Evolutionary conservation across 2,113 vertebrate genomes (phyloP).

Genomic region (Tympanuchus pallidicinctus): DNA sequence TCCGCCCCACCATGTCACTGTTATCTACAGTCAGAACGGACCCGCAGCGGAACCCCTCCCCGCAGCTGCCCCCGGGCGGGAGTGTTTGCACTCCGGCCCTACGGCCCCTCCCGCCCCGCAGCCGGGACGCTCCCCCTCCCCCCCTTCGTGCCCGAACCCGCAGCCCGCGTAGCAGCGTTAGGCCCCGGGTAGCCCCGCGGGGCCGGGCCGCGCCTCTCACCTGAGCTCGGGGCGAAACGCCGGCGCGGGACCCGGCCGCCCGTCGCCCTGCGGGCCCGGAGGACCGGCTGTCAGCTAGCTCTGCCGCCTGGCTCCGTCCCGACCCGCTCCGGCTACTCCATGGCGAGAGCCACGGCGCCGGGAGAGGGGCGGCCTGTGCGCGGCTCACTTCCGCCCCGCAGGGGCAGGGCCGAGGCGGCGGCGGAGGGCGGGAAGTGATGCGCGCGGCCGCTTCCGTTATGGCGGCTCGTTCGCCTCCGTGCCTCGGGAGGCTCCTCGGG

Average conservation of each 20-base stretch:
- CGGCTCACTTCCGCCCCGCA: too few relatives aligned
- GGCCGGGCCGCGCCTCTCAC: neutral
- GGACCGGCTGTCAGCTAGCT: neutral
- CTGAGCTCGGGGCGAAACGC: neutral
- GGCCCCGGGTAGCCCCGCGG: neutral
- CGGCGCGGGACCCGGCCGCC: neutral
- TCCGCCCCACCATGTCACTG: fast-evolving
- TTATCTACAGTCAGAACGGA: fast-evolving
- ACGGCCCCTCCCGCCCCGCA: neutral
- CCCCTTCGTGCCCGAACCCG: too few relatives aligned
- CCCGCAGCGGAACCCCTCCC: neutral
- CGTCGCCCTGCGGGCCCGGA: neutral
- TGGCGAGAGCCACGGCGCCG: neutral
- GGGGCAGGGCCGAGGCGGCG: too few relatives aligned
- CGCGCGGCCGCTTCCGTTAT: too few relatives aligned
- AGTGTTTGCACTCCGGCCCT: neutral
- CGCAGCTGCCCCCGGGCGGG: neutral
- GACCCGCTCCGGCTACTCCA: neutral
- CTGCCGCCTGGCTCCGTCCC: neutral
- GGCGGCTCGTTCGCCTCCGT: too few relatives aligned
- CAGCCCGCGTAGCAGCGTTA: neutral
- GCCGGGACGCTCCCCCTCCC: neutral
- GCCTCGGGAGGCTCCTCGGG: too few relatives aligned
- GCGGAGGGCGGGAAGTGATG: too few relatives aligned
- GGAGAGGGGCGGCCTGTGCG: too few relatives aligned